Conservation (phyloP, 1,140 invertebrate species). For the Solenopsis invicta region DNA sequence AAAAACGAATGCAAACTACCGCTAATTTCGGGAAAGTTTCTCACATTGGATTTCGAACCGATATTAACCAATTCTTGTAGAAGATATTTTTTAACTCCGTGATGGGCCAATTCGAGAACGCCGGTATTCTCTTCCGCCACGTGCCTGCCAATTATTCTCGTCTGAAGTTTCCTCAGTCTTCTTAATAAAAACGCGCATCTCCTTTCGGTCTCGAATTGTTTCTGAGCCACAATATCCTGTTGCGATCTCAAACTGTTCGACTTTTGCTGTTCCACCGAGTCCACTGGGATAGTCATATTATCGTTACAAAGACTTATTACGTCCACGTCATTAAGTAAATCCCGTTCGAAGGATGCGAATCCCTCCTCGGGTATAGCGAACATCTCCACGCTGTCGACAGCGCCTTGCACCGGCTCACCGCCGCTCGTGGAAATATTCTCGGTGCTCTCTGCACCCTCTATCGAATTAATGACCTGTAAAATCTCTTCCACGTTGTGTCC, state of each 20-base stretch:
- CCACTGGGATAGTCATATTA: conserved; percentile 82
- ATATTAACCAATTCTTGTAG: conserved; percentile 84
- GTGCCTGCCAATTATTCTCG: conserved; percentile 91
- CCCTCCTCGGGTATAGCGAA: conserved; percentile 87
- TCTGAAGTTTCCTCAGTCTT: conserved; percentile 92
- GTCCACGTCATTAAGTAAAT: conserved; percentile 88
- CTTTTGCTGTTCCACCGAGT: conserved; percentile 80
- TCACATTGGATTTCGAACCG: conserved; percentile 76
- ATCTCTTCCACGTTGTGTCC: conserved; percentile 89
- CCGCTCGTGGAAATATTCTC: conserved; percentile 68
- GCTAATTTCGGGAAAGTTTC: conserved; percentile 80
- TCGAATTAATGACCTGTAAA: conserved; percentile 90
- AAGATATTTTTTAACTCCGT: conserved; percentile 85
- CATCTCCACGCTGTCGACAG: conserved; percentile 87
- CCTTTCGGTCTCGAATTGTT: conserved; percentile 90
- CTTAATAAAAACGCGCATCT: conserved; percentile 91
- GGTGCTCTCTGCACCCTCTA: conserved; percentile 87
- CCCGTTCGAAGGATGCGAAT: conserved; percentile 88
- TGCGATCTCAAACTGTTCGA: conserved; percentile 77
- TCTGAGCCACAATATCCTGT: conserved; percentile 85
- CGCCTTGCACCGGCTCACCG: conserved; percentile 73
- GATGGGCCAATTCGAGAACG: conserved; percentile 91
- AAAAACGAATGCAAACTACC: conserved; percentile 81
- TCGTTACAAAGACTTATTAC: conserved; percentile 89
- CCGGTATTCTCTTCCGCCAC: conserved; percentile 91